Evolutionary conservation across 2,113 vertebrate genomes (phyloP).

Genomic region (Trogon melanurus): DNA sequence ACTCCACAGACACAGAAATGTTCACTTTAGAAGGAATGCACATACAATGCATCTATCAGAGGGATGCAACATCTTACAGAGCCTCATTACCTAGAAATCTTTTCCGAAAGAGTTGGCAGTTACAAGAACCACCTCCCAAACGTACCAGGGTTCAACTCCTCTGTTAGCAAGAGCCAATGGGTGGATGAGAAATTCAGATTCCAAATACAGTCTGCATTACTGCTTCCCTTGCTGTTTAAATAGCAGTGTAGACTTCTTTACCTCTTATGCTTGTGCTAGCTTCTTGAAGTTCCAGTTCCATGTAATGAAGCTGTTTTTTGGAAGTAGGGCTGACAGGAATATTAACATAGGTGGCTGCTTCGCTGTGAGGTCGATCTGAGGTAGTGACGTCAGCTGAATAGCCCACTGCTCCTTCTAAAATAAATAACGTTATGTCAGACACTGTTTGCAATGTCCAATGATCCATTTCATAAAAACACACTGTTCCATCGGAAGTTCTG

Average conservation of each 20-base stretch:
- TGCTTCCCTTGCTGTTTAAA: neutral
- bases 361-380: constrained; percentile 72
- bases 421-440: neutral
- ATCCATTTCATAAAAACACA: neutral
- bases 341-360: constrained; percentile 82
- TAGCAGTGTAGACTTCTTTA: constrained; percentile 18
- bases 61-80: neutral
- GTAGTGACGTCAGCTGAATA: constrained; percentile 71
- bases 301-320: constrained; percentile 84
- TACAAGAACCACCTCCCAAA: neutral
- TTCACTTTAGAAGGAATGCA: neutral
- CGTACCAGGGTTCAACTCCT: neutral
- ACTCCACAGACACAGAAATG: neutral
- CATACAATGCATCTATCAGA: constrained; percentile 21
- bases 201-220: neutral
- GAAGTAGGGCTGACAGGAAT: constrained; percentile 83
- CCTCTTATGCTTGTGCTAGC: constrained; percentile 76
- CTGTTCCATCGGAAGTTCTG: neutral
- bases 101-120: neutral
- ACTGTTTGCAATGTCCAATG: neutral
- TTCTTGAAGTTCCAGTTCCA: constrained; percentile 84
- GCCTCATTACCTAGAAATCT: neutral
- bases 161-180: neutral
- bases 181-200: neutral
- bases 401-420: constrained; percentile 69